Conservation (phyloP, 2,888 invertebrate genomes). For the Tridacna crocea region DNA sequence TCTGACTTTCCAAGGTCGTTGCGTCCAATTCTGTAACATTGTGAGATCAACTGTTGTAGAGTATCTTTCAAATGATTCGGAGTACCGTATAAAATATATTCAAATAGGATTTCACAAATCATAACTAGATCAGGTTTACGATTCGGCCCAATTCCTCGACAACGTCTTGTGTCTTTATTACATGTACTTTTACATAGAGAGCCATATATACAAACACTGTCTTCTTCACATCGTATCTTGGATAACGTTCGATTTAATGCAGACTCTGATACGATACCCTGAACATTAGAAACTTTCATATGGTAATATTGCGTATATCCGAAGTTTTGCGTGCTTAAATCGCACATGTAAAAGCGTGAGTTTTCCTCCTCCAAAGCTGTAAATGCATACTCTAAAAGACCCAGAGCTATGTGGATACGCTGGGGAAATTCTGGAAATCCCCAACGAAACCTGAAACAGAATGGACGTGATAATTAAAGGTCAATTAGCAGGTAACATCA, state of each 20-base stretch:
- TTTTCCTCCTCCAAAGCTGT: conserved; percentile 73
- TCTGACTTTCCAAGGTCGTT: background rate
- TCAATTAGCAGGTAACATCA: too few relatives aligned
- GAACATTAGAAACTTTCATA: conserved; percentile 68
- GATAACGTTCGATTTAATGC: conserved; percentile 61
- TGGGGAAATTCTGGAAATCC: conserved; percentile 73
- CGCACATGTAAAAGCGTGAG: conserved; percentile 77
- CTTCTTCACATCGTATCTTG: conserved; percentile 64
- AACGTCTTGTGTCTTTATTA: conserved; percentile 59
- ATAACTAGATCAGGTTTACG: conserved; percentile 69
- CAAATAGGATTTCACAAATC: conserved; percentile 74
- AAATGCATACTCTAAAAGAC: conserved; percentile 76
- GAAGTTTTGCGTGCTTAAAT: conserved; percentile 69
- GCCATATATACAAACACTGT: conserved; percentile 72
- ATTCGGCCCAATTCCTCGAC: conserved; percentile 65
- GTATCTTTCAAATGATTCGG: conserved; percentile 67
- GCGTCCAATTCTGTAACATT: conserved; percentile 61
- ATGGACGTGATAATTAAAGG: background rate
- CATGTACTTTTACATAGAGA: conserved; percentile 73
- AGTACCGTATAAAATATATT: conserved; percentile 75
- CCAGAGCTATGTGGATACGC: conserved; percentile 75
- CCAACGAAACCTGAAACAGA: conserved; percentile 70
- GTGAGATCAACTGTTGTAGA: conserved; percentile 65
- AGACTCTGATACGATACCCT: conserved; percentile 67
- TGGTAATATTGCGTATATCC: conserved; percentile 73